Percentiles rank a stretch among this genome's conserved stretches.
These are phyloP conservation scores for Triplophysa rosa DNA, from an alignment of 2,113 vertebrate species.

Conservation along the genomic window DNA sequence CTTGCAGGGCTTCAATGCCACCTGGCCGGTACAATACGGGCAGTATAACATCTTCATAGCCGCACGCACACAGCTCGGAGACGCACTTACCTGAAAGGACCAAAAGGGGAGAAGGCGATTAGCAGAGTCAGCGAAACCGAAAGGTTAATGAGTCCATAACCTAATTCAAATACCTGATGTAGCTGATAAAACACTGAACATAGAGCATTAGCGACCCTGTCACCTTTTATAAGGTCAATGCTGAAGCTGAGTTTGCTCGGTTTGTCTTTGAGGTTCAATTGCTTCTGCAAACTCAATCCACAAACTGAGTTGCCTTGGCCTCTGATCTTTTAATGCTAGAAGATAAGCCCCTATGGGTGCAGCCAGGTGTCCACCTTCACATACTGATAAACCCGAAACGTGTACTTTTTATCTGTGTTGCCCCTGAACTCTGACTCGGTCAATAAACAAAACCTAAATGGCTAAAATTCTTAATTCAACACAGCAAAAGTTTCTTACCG, in stretches of 20 bases:
- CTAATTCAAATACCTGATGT: constrained; percentile 10
- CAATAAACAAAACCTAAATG: not conserved
- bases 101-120: constrained; percentile 34
- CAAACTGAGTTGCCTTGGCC: constrained; percentile 20
- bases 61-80: constrained; percentile 83
- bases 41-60: constrained; percentile 97
- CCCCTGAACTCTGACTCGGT: not conserved
- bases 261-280: constrained; percentile 21
- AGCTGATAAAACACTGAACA: constrained; percentile 22
- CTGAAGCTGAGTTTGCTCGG: not conserved
- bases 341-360: constrained; percentile 6
- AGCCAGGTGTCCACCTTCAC: constrained; percentile 19
- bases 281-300: constrained; percentile 5
- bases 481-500: constrained; percentile 71
- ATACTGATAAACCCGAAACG: constrained; percentile 19
- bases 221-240: constrained; percentile 1
- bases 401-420: not conserved
- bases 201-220: not conserved
- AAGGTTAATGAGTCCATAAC: constrained; percentile 28
- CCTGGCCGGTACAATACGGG: constrained; percentile 89
- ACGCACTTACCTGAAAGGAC: constrained; percentile 83
- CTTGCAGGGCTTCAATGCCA: constrained; percentile 91
- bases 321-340: constrained; percentile 29
- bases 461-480: not conserved
- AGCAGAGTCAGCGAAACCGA: constrained; percentile 24